Evolutionary conservation across 2,888 invertebrate genomes (phyloP).

Genomic region (Athalia rosae): DNA sequence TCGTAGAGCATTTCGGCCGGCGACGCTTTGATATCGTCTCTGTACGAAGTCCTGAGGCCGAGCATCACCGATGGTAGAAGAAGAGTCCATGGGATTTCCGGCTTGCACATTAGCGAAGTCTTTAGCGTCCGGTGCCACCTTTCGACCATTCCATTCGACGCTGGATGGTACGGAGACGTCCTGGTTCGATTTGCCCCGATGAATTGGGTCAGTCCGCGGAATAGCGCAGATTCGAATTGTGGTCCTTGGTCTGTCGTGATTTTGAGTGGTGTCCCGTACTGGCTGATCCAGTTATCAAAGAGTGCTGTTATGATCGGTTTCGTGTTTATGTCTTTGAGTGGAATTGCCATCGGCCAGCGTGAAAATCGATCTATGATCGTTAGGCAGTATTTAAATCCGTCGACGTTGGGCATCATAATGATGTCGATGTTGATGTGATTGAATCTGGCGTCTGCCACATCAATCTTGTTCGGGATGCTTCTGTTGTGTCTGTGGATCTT

Average conservation of each 20-base stretch:
- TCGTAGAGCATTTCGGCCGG: constrained; percentile 53
- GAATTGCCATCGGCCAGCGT: constrained; percentile 63
- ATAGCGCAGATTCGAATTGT: constrained; percentile 59
- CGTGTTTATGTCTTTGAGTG: constrained; percentile 61
- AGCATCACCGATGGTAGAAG: constrained; percentile 53
- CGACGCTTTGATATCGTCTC: constrained; percentile 54
- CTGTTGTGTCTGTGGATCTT: no score
- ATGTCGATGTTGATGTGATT: no score
- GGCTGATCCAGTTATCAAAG: constrained; percentile 58
- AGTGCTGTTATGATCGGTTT: constrained; percentile 60
- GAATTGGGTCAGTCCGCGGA: constrained; percentile 48
- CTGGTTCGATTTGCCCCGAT: constrained; percentile 48
- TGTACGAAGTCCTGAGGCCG: constrained; percentile 53
- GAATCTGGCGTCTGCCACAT: no score
- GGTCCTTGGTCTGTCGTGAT: constrained; percentile 64
- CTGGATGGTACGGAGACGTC: constrained; percentile 55
- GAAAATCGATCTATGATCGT: constrained; percentile 64
- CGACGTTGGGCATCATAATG: no score
- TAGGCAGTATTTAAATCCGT: constrained; percentile 61
- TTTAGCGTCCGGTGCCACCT: constrained; percentile 54
- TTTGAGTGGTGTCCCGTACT: constrained; percentile 60
- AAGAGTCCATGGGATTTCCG: constrained; percentile 47
- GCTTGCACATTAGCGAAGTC: constrained; percentile 53
- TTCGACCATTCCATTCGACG: constrained; percentile 56
- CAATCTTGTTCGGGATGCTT: no score